These are phyloP conservation scores for Amblyornis subalaris DNA, from an alignment of 2,113 vertebrate species.

Conservation along the genomic window DNA sequence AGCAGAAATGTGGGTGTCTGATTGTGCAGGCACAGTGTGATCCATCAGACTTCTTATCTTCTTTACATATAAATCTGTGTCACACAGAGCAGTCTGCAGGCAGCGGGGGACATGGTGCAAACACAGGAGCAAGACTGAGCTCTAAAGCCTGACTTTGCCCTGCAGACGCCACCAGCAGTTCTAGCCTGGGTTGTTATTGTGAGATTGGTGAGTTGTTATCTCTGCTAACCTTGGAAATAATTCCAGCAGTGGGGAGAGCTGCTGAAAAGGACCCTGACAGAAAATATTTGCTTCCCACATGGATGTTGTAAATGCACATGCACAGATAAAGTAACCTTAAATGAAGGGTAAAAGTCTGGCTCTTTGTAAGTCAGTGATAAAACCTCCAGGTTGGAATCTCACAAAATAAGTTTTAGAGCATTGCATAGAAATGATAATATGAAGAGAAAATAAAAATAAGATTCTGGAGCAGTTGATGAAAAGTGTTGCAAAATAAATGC, in stretches of 20 bases:
- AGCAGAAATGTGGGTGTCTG: background rate
- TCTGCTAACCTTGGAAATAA: background rate
- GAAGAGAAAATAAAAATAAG: background rate
- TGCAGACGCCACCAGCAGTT: background rate
- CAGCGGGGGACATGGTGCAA: background rate
- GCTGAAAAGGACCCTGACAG: background rate
- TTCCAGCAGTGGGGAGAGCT: background rate
- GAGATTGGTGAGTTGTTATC: background rate
- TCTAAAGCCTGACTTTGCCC: background rate
- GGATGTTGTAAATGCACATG: background rate
- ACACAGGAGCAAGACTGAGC: background rate
- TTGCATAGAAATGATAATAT: background rate
- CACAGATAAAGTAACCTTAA: background rate
- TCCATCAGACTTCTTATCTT: background rate
- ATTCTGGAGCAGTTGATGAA: background rate
- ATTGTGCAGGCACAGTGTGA: background rate
- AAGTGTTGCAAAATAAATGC: background rate
- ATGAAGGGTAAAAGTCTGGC: background rate
- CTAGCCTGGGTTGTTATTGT: background rate
- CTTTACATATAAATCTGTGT: background rate
- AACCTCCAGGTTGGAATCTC: background rate
- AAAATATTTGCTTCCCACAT: background rate
- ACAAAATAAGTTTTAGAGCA: background rate
- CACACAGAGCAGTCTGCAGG: background rate
- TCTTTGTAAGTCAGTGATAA: background rate